Evolutionary conservation across 1,140 invertebrate genomes (phyloP), one percentile per base, ranked within the genome.

Genomic region (Ladona fulva): DNA sequence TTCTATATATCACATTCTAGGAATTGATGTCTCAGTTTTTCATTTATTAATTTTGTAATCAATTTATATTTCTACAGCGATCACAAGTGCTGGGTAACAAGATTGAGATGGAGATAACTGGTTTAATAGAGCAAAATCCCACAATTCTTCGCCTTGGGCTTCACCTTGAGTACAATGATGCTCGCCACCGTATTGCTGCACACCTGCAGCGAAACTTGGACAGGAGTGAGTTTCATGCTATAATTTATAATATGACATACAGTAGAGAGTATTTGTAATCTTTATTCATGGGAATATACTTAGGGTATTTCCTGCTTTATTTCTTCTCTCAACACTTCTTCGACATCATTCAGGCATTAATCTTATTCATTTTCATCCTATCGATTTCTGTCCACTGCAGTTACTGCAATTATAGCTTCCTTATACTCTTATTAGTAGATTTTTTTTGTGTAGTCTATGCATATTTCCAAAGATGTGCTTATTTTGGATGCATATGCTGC

Each of bases 101-200:
- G 89, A 95, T 95, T 81, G 97, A 99, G 90, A 98, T 97, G 95
- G 95, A 97, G 89, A 96, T 99, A 80, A 96, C 95, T 74, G 91
- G 94, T 82, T 86, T 97, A 80, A 91, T 99, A 78, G 95, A 97
- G 85, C 92, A 96, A 84, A 99, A 99, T 88, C 90, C 93, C 24
- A 95, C 94, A 42, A 86, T 99, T 79, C 88, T 98, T 81, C 90
- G 95, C 86, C 90, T 99, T 79, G 97, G 97, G 77, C 90, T 99
- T 81, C 93, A 96, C 87, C 93, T 99, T 82, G 96, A 98, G 88
- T 97, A 96, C 86, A 96, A 97, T 83, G 96, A 97, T 88, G 96
- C 97, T 75, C 91, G 96, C 84, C 94, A 97, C 85, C 90, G 95
- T 82, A 93, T 98, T 82, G 93, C 95, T 80, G 91, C 93, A 81